Percentiles rank a stretch among this genome's conserved stretches.
Conservation (phyloP, 2,888 invertebrate species). For the Matsumyia berberina region DNA sequence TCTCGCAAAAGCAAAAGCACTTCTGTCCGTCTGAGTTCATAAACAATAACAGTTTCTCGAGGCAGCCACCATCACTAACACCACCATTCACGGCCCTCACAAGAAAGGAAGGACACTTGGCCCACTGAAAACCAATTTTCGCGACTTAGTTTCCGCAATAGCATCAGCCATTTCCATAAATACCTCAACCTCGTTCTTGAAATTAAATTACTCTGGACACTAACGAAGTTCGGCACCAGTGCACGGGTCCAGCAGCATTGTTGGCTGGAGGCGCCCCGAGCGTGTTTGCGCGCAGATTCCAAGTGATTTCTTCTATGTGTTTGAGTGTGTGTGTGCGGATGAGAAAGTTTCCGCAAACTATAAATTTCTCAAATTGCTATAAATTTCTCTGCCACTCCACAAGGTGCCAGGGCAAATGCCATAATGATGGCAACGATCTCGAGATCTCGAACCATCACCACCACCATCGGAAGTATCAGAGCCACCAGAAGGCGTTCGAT, state of each 20-base stretch:
- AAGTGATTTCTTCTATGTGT: constrained; percentile 43
- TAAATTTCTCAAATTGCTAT: constrained; percentile 68
- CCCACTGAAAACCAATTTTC: constrained; percentile 18
- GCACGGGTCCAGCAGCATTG: neutral
- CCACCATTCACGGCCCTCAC: neutral
- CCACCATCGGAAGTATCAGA: neutral
- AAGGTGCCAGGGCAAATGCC: constrained; percentile 48
- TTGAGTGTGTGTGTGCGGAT: constrained; percentile 13
- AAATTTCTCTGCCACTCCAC: constrained; percentile 37
- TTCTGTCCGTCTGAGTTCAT: constrained; percentile 38
- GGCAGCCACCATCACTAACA: constrained; percentile 31
- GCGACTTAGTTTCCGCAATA: constrained; percentile 52
- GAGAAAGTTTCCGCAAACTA: constrained; percentile 65
- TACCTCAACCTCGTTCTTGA: constrained; percentile 44
- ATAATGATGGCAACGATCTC: constrained; percentile 54
- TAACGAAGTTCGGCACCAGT: constrained; percentile 47
- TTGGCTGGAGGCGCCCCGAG: neutral
- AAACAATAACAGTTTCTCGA: constrained; percentile 40
- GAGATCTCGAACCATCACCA: constrained; percentile 7
- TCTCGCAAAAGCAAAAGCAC: constrained; percentile 26
- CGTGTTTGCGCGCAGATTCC: constrained; percentile 51
- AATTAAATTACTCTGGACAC: constrained; percentile 63
- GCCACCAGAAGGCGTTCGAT: constrained; percentile 34
- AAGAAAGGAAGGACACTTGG: constrained; percentile 26
- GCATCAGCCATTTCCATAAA: constrained; percentile 56